Evolutionary conservation across 1,140 invertebrate species (phyloP), one percentile per base, ranked within the genome.

Genomic region (Aphis gossypii): DNA sequence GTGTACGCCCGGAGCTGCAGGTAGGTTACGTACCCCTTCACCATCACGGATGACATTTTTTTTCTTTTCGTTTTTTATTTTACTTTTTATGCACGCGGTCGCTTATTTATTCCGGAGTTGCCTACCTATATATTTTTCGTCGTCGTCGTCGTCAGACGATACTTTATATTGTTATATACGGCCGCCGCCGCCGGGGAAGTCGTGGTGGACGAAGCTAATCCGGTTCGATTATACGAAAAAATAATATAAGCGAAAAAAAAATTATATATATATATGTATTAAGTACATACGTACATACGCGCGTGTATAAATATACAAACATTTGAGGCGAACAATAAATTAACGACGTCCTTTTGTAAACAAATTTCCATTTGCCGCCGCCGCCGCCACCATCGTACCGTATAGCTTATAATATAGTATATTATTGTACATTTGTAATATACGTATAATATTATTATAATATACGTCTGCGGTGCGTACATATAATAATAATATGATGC

Each of bases 201-300:
- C 90, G 90, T 82, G 68, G 88, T 54, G 88, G 35, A 89, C 35
- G 51, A 89, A 51, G 88, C 88, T 89, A 89, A 89, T 89, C 88
- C 88, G 88, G 88, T 89, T 89, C 88, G 88, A 89, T 89, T 89
- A 89, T 89, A 89, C 88, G 51, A 89, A 89, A 89, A 89, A 89
- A 89, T 89, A 87, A 89, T 30, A 89, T 38, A 54, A 89, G 48
- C 46, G 21, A 89, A 89, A 88, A 56, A 54, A 89, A 35, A 87
- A 48, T 25, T n/a, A 87, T 11, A 25, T 38, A 90, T 89, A 51
- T 35, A 51, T 35, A 38, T 38, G 56, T 60, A 60, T 90, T 90
- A 41, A 41, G 35, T 76, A n/a, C 35, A 38, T 35, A 35, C n/a
- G 14, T 91, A 51, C 76, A 21, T 76, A 76, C 44, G 44, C n/a